Percentiles rank a stretch among this genome's conserved stretches.
Conservation (phyloP, 2,888 invertebrate species). For the Lycocerus yunnanus region DNA sequence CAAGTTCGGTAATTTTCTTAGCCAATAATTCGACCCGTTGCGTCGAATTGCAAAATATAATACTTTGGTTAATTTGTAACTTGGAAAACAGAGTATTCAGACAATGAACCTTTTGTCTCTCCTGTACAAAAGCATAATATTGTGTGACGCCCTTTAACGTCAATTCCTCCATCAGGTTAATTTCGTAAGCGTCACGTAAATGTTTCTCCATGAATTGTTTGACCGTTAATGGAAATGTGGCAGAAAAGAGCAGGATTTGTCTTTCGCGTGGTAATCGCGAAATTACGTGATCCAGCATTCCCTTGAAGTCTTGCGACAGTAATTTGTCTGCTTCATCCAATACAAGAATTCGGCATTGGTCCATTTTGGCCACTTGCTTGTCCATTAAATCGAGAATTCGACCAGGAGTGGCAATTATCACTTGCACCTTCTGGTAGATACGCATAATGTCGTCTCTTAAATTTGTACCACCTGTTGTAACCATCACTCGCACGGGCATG, state of each 20-base stretch:
- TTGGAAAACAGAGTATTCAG: conserved; percentile 99
- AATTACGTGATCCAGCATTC: conserved; percentile 98
- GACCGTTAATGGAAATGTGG: conserved; percentile 98
- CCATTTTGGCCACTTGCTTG: conserved; percentile 86
- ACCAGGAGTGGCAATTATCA: conserved; percentile 98
- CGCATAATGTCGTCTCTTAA: conserved; percentile 99
- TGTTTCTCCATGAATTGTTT: conserved; percentile 99
- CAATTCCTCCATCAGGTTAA: conserved; percentile 99
- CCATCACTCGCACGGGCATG: conserved; percentile 97
- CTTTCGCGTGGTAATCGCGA: conserved; percentile 89
- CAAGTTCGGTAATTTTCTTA: conserved; percentile 99
- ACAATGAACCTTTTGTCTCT: conserved; percentile 99
- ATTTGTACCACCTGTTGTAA: conserved; percentile 98
- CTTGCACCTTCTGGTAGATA: conserved; percentile 98
- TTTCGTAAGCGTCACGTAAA: conserved; percentile 96
- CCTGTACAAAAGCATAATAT: conserved; percentile 99
- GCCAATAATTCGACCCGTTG: conserved; percentile 98
- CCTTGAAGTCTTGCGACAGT: conserved; percentile 96
- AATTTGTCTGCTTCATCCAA: conserved; percentile 99
- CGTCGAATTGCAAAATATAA: conserved; percentile 99
- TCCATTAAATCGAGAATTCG: conserved; percentile 99
- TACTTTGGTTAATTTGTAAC: conserved; percentile 99
- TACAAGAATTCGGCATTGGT: conserved; percentile 94
- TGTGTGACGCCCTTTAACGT: conserved; percentile 99
- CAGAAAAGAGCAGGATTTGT: conserved; percentile 98